These are phyloP conservation scores for Silurus meridionalis DNA, from an alignment of 2,113 vertebrate species.

Conservation along the genomic window DNA sequence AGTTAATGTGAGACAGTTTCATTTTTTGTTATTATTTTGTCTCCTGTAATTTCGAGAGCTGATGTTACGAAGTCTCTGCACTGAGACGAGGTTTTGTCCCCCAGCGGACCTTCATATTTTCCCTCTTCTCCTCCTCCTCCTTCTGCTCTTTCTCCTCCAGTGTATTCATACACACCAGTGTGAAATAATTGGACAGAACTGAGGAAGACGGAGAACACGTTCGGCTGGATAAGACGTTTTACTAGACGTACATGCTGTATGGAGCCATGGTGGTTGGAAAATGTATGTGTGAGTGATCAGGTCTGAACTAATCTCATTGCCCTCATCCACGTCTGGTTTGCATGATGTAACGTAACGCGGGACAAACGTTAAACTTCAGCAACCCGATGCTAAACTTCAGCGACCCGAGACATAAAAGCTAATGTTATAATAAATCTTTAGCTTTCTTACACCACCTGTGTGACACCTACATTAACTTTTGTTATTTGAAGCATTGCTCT, in stretches of 20 bases:
- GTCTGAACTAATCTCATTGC: slow-evolving; percentile 7
- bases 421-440: background rate
- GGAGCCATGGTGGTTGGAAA: slow-evolving; percentile 29
- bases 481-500: background rate
- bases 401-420: background rate
- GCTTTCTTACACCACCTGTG: background rate
- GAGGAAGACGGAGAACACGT: slow-evolving; percentile 27
- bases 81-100: background rate
- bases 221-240: slow-evolving; percentile 7
- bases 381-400: background rate
- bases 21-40: background rate
- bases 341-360: background rate
- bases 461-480: background rate
- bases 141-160: slow-evolving; percentile 18
- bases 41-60: slow-evolving; percentile 7
- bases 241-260: background rate
- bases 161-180: slow-evolving; percentile 36
- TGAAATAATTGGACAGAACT: slow-evolving; percentile 43
- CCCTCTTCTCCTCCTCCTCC: slow-evolving; percentile 32
- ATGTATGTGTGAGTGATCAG: slow-evolving; percentile 17
- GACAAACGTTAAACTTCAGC: background rate
- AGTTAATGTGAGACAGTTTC: slow-evolving; percentile 19
- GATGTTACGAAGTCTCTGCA: slow-evolving; percentile 15
- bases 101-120: slow-evolving; percentile 29
- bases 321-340: slow-evolving; percentile 10